phyloP scores from a whole-genome alignment of 2,888 invertebrate genomes.

The Mimachlamys varia region DNA sequence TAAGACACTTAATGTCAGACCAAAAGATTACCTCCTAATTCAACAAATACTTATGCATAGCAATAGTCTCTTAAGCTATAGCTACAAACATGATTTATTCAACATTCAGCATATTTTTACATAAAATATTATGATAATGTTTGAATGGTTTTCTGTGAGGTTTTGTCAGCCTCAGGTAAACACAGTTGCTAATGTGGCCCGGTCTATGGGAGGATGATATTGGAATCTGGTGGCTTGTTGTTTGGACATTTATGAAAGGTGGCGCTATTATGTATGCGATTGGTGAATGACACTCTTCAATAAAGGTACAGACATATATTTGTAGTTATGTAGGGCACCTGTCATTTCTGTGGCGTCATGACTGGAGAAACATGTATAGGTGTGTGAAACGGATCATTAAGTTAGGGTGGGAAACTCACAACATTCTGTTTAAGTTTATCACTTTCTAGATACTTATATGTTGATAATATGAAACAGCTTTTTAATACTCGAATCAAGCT shows the following conservation, averaged over 20 bases:
- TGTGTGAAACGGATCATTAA: background rate
- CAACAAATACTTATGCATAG: too few relatives aligned
- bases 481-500: too few relatives aligned
- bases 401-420: background rate
- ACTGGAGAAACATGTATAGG: background rate
- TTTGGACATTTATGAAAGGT: slow-evolving; percentile 19
- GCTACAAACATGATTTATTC: background rate
- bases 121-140: background rate
- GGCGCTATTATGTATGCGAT: background rate
- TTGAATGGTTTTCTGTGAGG: background rate
- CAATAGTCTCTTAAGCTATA: background rate
- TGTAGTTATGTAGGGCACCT: slow-evolving; percentile 23
- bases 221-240: background rate
- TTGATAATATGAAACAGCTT: too few relatives aligned
- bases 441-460: too few relatives aligned
- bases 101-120: background rate
- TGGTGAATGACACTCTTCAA: slow-evolving; percentile 7
- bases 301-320: background rate
- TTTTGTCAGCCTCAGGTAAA: background rate
- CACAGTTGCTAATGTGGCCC: background rate
- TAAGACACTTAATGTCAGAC: too few relatives aligned
- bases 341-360: background rate
- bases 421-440: background rate
- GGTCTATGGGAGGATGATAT: background rate
- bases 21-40: background rate